Evolutionary conservation across 1,140 invertebrate genomes (phyloP), one percentile per base, ranked within the genome.

Genomic region (Wiebesia pumilae): DNA sequence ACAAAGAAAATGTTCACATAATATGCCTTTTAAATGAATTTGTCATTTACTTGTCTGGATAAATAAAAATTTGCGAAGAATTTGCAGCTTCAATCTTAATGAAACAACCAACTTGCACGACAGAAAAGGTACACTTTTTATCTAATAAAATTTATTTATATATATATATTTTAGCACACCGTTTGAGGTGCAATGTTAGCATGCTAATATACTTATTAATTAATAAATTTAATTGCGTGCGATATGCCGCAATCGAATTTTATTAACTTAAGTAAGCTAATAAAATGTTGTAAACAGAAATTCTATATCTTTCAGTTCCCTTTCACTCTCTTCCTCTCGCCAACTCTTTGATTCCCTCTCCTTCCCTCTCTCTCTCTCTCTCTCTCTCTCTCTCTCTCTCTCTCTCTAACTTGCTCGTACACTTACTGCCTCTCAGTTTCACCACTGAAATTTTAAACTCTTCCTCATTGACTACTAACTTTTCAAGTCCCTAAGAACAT

Each of bases 381-480:
- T 27, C 71, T 30, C 3, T 43, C 71, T 9, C 6, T 12, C 38
- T 16, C 6, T 75, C 24, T 12, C 71, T 43, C 19, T 43, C 38
- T 43, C 27, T 75, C 21, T 43, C 71, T 43, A 0, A 10, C 71
- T 27, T 14, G 9, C 27, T n/a, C 71, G 43, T n/a, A 24, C 35
- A 43, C 33, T 38, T 24, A 24, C 40, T 43, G 21, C 27, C 12
- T 24, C 14, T 38, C 27, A 43, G 40, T 75, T 75, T 75, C 71
- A 75, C 43, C 21, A 33, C 38, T 43, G 40, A 75, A 75, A 43
- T 75, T 75, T 75, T 43, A 75, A 75, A 75, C 71, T 75, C 38
- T 43, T 40, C 71, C 40, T 43, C 24, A 27, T 40, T 38, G 21
- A 43, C 38, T 75, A 43, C 40, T 75, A 75, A 75, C 38, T 75